These are phyloP conservation scores for Manacus vitellinus DNA, from an alignment of 2,113 vertebrate species.

Conservation along the genomic window DNA sequence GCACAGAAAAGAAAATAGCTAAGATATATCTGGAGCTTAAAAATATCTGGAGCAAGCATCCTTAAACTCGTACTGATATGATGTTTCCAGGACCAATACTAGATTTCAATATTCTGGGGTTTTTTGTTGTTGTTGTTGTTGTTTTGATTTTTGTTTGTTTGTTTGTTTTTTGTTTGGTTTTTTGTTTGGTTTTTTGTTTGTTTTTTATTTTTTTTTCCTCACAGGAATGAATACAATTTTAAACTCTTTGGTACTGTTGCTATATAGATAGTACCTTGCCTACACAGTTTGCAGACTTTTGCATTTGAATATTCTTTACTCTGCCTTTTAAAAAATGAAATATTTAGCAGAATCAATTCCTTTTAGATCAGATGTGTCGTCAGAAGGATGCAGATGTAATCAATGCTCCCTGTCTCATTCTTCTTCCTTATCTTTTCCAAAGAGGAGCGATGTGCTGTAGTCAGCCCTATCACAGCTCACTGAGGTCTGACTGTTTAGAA, in stretches of 20 bases:
- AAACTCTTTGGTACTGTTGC: neutral
- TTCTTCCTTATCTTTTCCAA: neutral
- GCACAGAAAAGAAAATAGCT: neutral
- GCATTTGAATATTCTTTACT: conserved; percentile 19
- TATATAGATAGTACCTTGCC: neutral
- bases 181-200: neutral
- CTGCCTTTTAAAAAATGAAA: neutral
- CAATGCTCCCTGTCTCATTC: neutral
- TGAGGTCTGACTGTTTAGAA: neutral
- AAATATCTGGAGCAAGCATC: neutral
- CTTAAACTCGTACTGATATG: neutral
- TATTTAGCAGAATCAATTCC: conserved; percentile 1
- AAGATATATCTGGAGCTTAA: conserved; percentile 5
- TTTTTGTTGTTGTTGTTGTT: neutral
- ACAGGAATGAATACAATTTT: neutral
- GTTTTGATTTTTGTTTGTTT: no score
- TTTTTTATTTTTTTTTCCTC: neutral
- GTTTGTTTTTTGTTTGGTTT: no score
- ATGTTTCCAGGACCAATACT: neutral
- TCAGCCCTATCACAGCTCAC: neutral
- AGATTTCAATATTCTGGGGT: neutral
- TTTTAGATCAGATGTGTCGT: neutral
- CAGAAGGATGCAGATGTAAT: neutral
- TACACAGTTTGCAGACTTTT: neutral
- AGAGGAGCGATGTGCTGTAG: neutral